These are phyloP conservation scores for Ceratoteleas bidentatus DNA, from an alignment of 1,140 invertebrate genomes.

Conservation along the genomic window DNA sequence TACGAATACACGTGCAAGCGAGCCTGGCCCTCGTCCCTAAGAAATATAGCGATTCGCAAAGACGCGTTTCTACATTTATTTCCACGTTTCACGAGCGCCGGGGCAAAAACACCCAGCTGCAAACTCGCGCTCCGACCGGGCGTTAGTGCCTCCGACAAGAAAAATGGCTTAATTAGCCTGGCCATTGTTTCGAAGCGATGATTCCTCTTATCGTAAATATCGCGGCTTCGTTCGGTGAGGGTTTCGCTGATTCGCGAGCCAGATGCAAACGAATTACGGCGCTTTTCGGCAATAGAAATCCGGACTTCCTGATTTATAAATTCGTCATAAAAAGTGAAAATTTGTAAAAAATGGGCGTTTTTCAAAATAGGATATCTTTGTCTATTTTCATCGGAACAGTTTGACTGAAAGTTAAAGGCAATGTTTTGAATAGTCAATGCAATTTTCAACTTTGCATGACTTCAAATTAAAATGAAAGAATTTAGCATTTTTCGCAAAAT, in stretches of 20 bases:
- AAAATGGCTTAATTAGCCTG: conserved; percentile 55
- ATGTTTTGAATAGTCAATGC: too few relatives aligned
- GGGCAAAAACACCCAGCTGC: conserved; percentile 50
- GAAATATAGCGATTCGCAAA: conserved; percentile 65
- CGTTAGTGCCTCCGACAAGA: conserved; percentile 34
- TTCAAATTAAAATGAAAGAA: too few relatives aligned
- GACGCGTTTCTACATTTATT: conserved; percentile 64
- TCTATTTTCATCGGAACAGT: too few relatives aligned
- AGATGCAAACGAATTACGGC: conserved; percentile 69
- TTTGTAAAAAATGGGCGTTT: background rate
- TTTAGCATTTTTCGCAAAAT: too few relatives aligned
- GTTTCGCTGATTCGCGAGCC: conserved; percentile 21
- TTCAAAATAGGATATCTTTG: too few relatives aligned
- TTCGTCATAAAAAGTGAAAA: conserved; percentile 8
- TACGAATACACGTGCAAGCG: conserved; percentile 56
- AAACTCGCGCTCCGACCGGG: conserved; percentile 16
- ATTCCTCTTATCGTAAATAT: conserved; percentile 50
- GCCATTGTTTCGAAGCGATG: conserved; percentile 36
- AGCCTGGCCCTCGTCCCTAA: conserved; percentile 61
- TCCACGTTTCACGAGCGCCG: conserved; percentile 53
- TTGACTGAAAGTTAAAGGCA: too few relatives aligned
- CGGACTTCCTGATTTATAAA: conserved; percentile 30
- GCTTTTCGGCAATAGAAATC: conserved; percentile 52
- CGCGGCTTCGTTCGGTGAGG: conserved; percentile 2
- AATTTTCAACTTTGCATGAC: too few relatives aligned